Conservation (phyloP, 2,797 vertebrate species). For the Garrulus glandarius region DNA sequence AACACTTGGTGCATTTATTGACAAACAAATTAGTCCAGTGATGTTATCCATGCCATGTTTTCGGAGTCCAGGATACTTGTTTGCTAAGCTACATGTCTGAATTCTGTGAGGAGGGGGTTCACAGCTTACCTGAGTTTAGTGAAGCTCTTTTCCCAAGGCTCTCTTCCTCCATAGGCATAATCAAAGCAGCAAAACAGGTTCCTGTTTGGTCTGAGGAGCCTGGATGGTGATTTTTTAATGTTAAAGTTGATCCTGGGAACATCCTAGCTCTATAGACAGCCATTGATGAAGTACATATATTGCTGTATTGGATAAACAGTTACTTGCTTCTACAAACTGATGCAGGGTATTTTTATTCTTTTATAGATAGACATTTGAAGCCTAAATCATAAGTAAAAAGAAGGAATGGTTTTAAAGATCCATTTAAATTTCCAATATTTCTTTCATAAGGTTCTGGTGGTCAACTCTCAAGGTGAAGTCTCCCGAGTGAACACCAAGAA, state of each 20-base stretch:
- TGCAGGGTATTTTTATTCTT: background rate
- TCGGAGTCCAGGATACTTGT: background rate
- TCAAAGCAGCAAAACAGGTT: background rate
- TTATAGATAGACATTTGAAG: background rate
- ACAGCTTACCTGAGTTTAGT: background rate
- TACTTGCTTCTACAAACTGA: background rate
- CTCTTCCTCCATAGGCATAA: background rate
- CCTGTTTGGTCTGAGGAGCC: background rate
- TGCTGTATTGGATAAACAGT: background rate
- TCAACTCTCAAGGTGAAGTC: slow-evolving; percentile 91
- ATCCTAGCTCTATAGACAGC: background rate
- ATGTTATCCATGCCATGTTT: background rate
- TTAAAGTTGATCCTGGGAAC: background rate
- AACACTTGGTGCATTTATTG: background rate
- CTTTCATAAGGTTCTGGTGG: slow-evolving; percentile 84
- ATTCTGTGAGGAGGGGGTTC: background rate
- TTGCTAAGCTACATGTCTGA: background rate
- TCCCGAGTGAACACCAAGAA: slow-evolving; percentile 88
- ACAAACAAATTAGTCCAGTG: background rate
- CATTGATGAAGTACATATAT: background rate
- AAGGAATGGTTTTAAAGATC: background rate
- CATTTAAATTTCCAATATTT: background rate
- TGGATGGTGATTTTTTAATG: background rate
- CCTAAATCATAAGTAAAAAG: background rate
- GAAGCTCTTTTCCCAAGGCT: background rate